Evolutionary conservation across 2,888 invertebrate genomes (phyloP).

Genomic region (Pammene fasciana): DNA sequence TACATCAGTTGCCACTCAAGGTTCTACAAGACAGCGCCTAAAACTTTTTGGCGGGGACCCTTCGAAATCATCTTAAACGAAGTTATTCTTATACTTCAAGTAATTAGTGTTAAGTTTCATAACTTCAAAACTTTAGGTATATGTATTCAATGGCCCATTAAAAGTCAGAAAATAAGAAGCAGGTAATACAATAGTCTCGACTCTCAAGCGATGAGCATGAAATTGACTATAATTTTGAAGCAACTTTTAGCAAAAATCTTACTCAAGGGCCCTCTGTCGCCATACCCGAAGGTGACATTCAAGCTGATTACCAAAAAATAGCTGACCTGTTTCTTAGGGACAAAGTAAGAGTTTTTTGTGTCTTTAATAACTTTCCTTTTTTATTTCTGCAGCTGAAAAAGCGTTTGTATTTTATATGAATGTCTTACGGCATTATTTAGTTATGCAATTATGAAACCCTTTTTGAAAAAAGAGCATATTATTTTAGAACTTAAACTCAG

Average conservation of each 20-base stretch:
- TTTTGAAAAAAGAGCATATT: too few relatives aligned
- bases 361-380: too few relatives aligned
- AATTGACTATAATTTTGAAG: conserved; percentile 18
- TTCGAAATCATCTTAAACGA: too few relatives aligned
- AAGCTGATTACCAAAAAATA: conserved; percentile 30
- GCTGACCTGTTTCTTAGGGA: not conserved
- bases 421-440: too few relatives aligned
- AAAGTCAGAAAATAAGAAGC: not conserved
- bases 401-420: too few relatives aligned
- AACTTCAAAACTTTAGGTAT: not conserved
- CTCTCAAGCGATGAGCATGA: conserved; percentile 10
- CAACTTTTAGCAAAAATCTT: conserved; percentile 10
- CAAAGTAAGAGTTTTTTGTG: not conserved
- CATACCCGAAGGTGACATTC: conserved; percentile 28
- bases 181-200: too few relatives aligned
- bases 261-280: conserved; percentile 13
- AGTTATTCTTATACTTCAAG: not conserved
- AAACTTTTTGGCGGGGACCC: too few relatives aligned
- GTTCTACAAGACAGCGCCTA: too few relatives aligned
- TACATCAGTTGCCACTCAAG: too few relatives aligned
- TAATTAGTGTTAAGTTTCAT: not conserved
- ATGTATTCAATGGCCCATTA: not conserved
- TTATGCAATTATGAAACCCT: too few relatives aligned
- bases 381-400: too few relatives aligned
- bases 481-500: too few relatives aligned